phyloP scores from a whole-genome alignment of 1,140 invertebrate genomes.

The Magallana gigas region DNA sequence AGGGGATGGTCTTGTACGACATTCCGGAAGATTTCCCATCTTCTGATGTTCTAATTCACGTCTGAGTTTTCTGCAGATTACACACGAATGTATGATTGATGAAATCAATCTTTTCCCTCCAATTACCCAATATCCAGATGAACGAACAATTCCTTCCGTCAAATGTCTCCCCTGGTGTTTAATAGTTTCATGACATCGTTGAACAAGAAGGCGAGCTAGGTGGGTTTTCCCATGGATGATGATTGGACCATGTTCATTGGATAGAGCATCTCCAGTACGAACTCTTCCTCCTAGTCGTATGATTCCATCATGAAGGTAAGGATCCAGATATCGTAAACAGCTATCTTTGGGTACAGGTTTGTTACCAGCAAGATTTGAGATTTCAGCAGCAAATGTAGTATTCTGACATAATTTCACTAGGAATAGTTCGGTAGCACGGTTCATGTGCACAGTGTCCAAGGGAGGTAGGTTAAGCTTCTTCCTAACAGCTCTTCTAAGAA shows the following conservation, averaged over 20 bases:
- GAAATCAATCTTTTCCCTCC: conserved; percentile 7
- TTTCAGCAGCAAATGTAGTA: too few relatives aligned
- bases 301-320: conserved; percentile 8
- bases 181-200: neutral
- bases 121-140: neutral
- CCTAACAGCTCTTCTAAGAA: too few relatives aligned
- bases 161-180: neutral
- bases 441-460: too few relatives aligned
- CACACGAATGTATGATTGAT: neutral
- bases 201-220: neutral
- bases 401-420: too few relatives aligned
- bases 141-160: neutral
- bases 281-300: conserved; percentile 7
- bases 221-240: conserved; percentile 1
- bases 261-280: neutral
- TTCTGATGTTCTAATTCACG: conserved; percentile 19
- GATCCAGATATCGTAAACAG: too few relatives aligned
- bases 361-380: too few relatives aligned
- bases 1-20: neutral
- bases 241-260: neutral
- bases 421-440: too few relatives aligned
- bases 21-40: conserved; percentile 12
- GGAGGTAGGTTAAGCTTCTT: too few relatives aligned
- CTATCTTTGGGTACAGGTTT: too few relatives aligned
- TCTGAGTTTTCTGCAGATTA: conserved; percentile 10